These are phyloP conservation scores for Varecia variegata DNA, from an alignment of 2,797 vertebrate genomes.

Conservation along the genomic window DNA sequence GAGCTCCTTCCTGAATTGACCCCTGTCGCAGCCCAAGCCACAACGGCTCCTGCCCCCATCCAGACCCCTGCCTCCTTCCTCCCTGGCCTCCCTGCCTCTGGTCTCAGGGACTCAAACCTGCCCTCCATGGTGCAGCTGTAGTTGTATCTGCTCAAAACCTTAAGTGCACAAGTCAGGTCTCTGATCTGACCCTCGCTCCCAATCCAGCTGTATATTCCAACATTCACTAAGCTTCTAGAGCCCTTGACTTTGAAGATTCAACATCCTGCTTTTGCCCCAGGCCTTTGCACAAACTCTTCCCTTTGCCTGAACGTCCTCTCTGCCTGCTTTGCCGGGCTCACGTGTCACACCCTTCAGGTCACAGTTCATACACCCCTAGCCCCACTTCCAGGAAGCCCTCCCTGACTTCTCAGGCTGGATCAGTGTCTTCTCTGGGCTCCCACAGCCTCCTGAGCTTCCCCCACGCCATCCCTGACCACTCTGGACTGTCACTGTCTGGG, in stretches of 20 bases:
- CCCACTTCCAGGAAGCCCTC: background rate
- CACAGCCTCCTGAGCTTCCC: background rate
- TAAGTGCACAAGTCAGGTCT: background rate
- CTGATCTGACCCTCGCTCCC: background rate
- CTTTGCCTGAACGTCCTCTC: background rate
- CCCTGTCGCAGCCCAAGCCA: background rate
- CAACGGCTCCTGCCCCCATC: background rate
- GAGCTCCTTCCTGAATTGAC: background rate
- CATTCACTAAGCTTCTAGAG: background rate
- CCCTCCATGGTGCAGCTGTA: background rate
- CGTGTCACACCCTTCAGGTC: background rate
- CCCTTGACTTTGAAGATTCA: background rate
- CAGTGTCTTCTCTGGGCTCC: background rate
- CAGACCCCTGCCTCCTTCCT: background rate
- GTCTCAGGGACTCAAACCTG: background rate
- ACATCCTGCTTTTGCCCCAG: background rate
- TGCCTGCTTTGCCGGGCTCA: background rate
- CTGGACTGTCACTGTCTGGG: background rate
- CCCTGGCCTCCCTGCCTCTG: background rate
- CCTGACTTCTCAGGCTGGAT: background rate
- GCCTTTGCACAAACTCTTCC: conserved; percentile 6
- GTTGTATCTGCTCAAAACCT: background rate
- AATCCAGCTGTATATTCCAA: background rate
- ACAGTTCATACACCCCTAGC: background rate
- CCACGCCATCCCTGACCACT: background rate